Conservation (phyloP, 1,140 invertebrate genomes). For the Macrobrachium nipponense region DNA sequence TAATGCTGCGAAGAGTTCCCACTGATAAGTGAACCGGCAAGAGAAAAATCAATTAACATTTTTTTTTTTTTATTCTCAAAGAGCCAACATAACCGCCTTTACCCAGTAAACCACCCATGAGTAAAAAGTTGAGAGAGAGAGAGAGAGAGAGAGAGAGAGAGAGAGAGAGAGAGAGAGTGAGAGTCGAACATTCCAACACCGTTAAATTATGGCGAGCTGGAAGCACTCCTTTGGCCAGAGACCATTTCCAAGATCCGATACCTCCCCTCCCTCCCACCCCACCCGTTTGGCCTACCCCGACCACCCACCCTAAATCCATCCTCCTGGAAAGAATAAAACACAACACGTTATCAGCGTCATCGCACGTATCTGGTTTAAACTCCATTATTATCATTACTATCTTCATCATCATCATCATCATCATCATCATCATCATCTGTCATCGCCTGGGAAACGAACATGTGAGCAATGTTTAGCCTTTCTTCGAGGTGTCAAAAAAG, state of each 20-base stretch:
- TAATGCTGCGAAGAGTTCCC: not conserved
- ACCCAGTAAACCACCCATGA: not conserved
- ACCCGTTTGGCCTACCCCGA: not conserved
- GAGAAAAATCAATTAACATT: not conserved
- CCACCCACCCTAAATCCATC: not conserved
- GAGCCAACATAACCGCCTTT: too few relatives aligned
- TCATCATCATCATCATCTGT: too few relatives aligned
- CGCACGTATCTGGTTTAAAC: too few relatives aligned
- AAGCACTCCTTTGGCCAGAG: not conserved
- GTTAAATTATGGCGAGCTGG: not conserved
- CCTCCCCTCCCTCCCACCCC: not conserved
- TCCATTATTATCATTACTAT: too few relatives aligned
- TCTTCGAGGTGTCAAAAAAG: too few relatives aligned
- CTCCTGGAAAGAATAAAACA: not conserved
- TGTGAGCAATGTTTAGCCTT: too few relatives aligned
- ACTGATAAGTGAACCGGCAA: not conserved
- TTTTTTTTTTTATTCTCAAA: too few relatives aligned
- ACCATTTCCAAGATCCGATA: not conserved
- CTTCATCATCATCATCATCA: too few relatives aligned
- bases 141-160: slow-evolving; percentile 15
- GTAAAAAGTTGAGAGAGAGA: not conserved
- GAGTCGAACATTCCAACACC: too few relatives aligned
- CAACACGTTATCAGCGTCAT: too few relatives aligned
- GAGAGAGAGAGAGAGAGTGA: not conserved
- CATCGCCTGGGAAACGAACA: too few relatives aligned